These are phyloP conservation scores for Mesocricetus auratus DNA, from an alignment of 2,113 vertebrate genomes.

Conservation along the genomic window DNA sequence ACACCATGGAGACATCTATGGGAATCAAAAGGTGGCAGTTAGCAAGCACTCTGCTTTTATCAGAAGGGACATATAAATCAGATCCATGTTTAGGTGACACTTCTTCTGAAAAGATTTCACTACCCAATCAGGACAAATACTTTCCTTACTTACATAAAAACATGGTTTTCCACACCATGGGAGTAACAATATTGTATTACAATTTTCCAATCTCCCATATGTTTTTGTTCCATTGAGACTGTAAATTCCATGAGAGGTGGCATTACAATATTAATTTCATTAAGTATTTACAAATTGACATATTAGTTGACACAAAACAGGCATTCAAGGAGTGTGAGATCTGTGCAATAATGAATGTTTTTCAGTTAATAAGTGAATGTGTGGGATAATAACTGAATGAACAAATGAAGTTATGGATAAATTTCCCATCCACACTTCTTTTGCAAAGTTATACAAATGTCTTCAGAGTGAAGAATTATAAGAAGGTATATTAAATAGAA, in stretches of 20 bases:
- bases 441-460: background rate
- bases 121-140: background rate
- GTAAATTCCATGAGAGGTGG: background rate
- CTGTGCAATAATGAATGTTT: background rate
- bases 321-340: background rate
- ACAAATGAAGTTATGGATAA: slow-evolving; percentile 3
- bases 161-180: background rate
- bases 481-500: background rate
- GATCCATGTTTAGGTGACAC: background rate
- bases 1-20: background rate
- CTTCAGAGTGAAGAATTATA: slow-evolving; percentile 14
- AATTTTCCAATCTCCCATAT: background rate
- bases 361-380: background rate
- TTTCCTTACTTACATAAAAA: background rate
- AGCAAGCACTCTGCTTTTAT: background rate
- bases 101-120: background rate
- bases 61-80: background rate
- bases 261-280: background rate
- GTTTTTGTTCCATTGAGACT: background rate
- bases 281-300: background rate
- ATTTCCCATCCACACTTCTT: background rate
- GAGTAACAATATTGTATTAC: background rate
- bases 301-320: background rate
- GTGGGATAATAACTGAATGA: background rate
- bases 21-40: slow-evolving; percentile 16